These are phyloP conservation scores for chimpanzee (Pan troglodytes) DNA, from an alignment of 2,113 vertebrate genomes.

Conservation along the genomic window DNA sequence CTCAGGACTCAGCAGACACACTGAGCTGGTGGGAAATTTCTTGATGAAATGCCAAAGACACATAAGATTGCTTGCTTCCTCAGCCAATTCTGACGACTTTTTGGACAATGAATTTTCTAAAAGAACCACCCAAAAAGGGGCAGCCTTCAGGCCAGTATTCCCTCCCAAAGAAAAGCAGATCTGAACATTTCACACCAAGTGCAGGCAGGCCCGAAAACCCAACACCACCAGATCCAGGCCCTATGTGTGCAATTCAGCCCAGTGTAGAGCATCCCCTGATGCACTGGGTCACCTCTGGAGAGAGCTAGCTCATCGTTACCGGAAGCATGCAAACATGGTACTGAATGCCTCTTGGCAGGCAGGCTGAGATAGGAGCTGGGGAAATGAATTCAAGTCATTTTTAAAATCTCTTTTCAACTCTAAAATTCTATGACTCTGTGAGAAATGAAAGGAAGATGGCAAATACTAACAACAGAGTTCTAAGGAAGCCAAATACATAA, in stretches of 20 bases:
- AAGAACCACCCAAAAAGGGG: background rate
- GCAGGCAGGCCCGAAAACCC: background rate
- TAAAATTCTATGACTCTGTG: background rate
- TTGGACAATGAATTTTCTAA: background rate
- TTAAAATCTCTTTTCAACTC: background rate
- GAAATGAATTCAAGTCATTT: background rate
- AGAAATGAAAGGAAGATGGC: background rate
- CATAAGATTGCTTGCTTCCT: background rate
- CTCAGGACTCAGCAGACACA: background rate
- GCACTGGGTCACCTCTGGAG: background rate
- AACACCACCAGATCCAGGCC: fast-evolving
- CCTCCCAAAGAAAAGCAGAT: background rate
- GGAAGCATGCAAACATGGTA: fast-evolving
- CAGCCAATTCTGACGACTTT: background rate
- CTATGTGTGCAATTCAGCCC: too few relatives aligned
- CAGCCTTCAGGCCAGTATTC: background rate
- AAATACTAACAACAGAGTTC: background rate
- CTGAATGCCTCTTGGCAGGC: background rate
- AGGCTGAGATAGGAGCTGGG: background rate
- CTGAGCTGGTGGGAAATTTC: background rate
- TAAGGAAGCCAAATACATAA: background rate
- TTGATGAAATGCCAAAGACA: background rate
- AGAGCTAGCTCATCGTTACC: background rate
- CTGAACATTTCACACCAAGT: fast-evolving
- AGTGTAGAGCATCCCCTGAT: background rate